These are phyloP conservation scores for Nomia melanderi DNA, from an alignment of 1,140 invertebrate species.

Conservation along the genomic window DNA sequence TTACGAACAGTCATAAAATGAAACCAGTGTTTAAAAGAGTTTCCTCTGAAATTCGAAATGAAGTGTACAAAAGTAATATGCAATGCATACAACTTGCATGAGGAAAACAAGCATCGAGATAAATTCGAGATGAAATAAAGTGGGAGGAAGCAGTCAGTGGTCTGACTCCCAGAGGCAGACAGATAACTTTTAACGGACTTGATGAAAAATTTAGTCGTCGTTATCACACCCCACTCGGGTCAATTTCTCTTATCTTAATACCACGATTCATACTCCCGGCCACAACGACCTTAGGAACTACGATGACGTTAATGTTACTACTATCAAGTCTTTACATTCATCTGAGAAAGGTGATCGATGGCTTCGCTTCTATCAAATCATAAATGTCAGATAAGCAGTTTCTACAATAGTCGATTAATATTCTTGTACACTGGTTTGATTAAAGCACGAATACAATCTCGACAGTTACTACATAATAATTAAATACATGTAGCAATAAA, in stretches of 20 bases:
- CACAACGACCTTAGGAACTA: conserved; percentile 1
- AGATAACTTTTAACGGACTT: conserved; percentile 60
- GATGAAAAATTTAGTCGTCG: conserved; percentile 35
- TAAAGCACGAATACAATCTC: no score
- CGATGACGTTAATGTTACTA: conserved; percentile 11
- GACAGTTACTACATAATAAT: no score
- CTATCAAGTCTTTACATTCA: conserved; percentile 10
- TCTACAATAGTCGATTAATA: not conserved
- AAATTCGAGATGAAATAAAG: conserved; percentile 13
- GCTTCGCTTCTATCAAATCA: not conserved
- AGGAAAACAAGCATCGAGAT: not conserved
- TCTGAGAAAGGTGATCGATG: not conserved
- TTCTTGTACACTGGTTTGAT: not conserved
- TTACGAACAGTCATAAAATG: no score
- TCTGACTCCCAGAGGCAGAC: conserved; percentile 45
- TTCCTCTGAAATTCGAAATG: no score
- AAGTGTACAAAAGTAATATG: no score
- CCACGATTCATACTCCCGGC: not conserved
- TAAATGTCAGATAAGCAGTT: not conserved
- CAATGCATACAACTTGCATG: not conserved
- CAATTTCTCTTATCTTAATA: conserved; percentile 51
- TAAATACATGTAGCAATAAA: no score
- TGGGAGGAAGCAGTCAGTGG: conserved; percentile 6
- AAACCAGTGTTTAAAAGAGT: no score
- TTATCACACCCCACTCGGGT: conserved; percentile 57